Percentiles rank a stretch among this genome's conserved stretches.
These are phyloP conservation scores for Drosophila ficusphila DNA, from an alignment of 1,140 invertebrate genomes.

Conservation along the genomic window DNA sequence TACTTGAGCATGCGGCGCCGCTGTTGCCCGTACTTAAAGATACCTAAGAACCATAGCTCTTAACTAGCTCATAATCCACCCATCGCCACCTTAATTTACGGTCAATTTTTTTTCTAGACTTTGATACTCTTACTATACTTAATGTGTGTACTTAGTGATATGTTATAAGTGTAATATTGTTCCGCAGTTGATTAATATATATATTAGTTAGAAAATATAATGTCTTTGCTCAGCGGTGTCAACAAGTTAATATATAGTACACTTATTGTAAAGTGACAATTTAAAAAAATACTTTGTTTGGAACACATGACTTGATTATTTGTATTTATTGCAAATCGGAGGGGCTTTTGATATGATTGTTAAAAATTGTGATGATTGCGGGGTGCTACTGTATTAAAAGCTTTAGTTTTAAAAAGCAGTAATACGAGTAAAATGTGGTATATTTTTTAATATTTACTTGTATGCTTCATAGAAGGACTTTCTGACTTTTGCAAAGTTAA, in stretches of 20 bases:
- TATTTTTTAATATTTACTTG: too few relatives aligned
- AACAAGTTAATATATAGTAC: too few relatives aligned
- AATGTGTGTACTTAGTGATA: slow-evolving; percentile 25
- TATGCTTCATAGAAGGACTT: too few relatives aligned
- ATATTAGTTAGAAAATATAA: neutral
- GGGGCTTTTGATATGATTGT: too few relatives aligned
- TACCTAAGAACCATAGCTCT: slow-evolving; percentile 22
- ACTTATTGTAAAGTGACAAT: neutral
- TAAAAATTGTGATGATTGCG: too few relatives aligned
- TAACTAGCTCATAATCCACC: slow-evolving; percentile 18
- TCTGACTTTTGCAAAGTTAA: too few relatives aligned
- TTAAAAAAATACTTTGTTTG: too few relatives aligned
- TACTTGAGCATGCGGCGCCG: slow-evolving; percentile 6
- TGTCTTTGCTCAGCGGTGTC: neutral
- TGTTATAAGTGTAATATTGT: slow-evolving; percentile 15
- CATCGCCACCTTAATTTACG: neutral
- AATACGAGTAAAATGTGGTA: too few relatives aligned
- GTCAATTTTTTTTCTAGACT: neutral
- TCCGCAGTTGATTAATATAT: slow-evolving; percentile 9
- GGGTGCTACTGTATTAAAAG: too few relatives aligned
- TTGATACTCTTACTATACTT: slow-evolving; percentile 24
- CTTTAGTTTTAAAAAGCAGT: too few relatives aligned
- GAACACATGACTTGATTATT: too few relatives aligned
- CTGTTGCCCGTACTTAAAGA: slow-evolving; percentile 18
- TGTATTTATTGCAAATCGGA: too few relatives aligned